Evolutionary conservation across 2,888 invertebrate genomes (phyloP), one percentile per base, ranked within the genome.

Genomic region (Rotaria sp.): DNA sequence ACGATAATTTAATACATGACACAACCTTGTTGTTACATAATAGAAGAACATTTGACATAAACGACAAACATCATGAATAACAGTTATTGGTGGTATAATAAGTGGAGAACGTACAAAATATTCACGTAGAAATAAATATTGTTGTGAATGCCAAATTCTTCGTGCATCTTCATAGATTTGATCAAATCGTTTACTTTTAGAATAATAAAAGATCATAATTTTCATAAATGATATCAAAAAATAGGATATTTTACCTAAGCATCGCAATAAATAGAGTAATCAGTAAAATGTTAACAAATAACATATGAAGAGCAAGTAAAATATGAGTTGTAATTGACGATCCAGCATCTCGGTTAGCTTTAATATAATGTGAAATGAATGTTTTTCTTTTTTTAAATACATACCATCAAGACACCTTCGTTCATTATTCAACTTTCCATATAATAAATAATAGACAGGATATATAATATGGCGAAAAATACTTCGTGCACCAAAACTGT

Each of bases 131-230:
- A 45, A 80, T n/a, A 80, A 80, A 26, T 80, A 80, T 41, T 80
- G 80, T 80, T 80, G 80, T 24, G 24, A 80, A 45, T 80, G 80
- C 80, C 80, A 80, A 15, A 80, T 45, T 2, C n/a, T 80, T n/a
- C n/a, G 10, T n/a, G 45, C 26, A 26, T 80, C 80, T 11, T 80
- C 80, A 80, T 80, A 4, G 13, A 80, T 45, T 45, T 80, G 10
- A n/a, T 80, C 26, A 26, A 45, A 80, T 80, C 80, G 80, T 80
- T 80, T 80, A n/a, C 80, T 80, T 2, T 15, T n/a, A 10, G n/a
- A 11, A 59, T 8, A 59, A 13, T 11, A 45, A 45, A 45, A 50
- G 15, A n/a, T 2, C 15, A 4, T 5, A 45, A 8, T n/a, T n/a
- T n/a, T n/a, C n/a, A n/a, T n/a, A n/a, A n/a, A 57, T 30, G 7